Conservation (phyloP, 2,888 invertebrate species). For the Caenorhabditis doughertyi region DNA sequence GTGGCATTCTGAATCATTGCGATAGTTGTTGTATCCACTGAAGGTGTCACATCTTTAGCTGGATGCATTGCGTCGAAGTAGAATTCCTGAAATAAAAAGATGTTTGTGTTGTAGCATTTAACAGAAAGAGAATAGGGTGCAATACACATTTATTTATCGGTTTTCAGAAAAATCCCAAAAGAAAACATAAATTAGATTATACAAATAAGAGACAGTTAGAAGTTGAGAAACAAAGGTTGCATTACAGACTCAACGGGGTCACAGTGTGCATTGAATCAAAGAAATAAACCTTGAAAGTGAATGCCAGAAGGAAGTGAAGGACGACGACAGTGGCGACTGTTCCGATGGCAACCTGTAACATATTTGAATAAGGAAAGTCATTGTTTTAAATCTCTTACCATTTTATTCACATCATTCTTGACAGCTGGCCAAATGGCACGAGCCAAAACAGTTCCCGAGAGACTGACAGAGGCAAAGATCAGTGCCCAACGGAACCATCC, state of each 20-base stretch:
- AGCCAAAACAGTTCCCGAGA: constrained; percentile 92
- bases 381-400: constrained; percentile 77
- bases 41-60: background rate
- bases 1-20: constrained; percentile 27
- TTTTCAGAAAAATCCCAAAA: constrained; percentile 16
- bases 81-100: constrained; percentile 68
- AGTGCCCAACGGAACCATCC: constrained; percentile 92
- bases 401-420: constrained; percentile 84
- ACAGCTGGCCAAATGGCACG: constrained; percentile 90
- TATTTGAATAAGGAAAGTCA: background rate
- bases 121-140: background rate
- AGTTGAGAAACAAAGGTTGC: background rate
- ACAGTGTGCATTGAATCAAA: constrained; percentile 52
- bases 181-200: constrained; percentile 1
- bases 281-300: constrained; percentile 88
- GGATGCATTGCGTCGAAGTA: constrained; percentile 77
- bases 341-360: constrained; percentile 86
- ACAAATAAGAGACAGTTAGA: background rate
- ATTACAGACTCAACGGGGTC: too few relatives aligned
- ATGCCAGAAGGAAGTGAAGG: constrained; percentile 90
- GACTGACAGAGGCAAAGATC: constrained; percentile 89
- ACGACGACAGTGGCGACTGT: constrained; percentile 87
- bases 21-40: constrained; percentile 5
- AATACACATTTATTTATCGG: constrained; percentile 24
- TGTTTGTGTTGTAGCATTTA: background rate